Conservation (phyloP, 2,888 invertebrate genomes). For the Oxytorus armatus region DNA sequence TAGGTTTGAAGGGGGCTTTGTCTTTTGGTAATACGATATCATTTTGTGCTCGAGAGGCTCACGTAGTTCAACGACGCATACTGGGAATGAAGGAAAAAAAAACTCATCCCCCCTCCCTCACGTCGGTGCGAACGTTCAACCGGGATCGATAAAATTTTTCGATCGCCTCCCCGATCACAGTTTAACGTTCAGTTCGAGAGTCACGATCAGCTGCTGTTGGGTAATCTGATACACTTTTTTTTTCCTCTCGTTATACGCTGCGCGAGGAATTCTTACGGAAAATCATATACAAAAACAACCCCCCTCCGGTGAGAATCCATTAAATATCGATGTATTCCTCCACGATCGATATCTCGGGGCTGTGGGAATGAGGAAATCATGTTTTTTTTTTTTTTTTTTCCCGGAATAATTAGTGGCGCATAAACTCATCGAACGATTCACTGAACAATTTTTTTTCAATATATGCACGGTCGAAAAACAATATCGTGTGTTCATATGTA, state of each 20-base stretch:
- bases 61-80: slow-evolving; percentile 34
- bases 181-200: slow-evolving; percentile 24
- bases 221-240: slow-evolving; percentile 59
- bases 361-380: background rate
- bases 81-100: slow-evolving; percentile 7
- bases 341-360: background rate
- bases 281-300: slow-evolving; percentile 27
- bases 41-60: slow-evolving; percentile 15
- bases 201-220: slow-evolving; percentile 56
- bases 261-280: slow-evolving; percentile 8
- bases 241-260: slow-evolving; percentile 1
- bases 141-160: slow-evolving; percentile 55
- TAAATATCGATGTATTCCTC: slow-evolving; percentile 34
- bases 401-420: slow-evolving; percentile 26
- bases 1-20: background rate
- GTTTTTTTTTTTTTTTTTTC: background rate
- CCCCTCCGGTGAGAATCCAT: slow-evolving; percentile 25
- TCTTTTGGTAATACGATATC: slow-evolving; percentile 44
- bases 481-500: slow-evolving; percentile 15
- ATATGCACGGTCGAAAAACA: background rate
- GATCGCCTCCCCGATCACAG: slow-evolving; percentile 31
- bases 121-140: slow-evolving; percentile 30
- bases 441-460: slow-evolving; percentile 4
- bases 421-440: slow-evolving; percentile 10
- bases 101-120: background rate